These are phyloP conservation scores for Parus major DNA, from an alignment of 2,113 vertebrate species.

Conservation along the genomic window DNA sequence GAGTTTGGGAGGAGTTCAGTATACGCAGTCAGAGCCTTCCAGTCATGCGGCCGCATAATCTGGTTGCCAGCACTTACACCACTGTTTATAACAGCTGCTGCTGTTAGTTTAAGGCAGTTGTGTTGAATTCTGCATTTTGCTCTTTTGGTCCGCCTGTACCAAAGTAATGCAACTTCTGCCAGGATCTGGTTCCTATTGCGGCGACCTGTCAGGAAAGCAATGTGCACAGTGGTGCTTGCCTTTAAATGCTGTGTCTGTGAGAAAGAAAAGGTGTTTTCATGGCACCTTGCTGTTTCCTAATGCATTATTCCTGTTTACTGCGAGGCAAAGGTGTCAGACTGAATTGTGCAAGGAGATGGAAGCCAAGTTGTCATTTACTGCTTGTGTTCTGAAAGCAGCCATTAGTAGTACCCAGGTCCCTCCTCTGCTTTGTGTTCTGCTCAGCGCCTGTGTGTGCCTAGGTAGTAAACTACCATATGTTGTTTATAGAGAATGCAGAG, in stretches of 20 bases:
- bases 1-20: neutral
- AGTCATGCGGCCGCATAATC: neutral
- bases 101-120: neutral
- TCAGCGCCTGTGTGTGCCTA: neutral
- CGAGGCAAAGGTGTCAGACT: neutral
- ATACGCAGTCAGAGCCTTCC: neutral
- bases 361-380: neutral
- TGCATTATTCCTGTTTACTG: neutral
- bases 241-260: neutral
- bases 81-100: neutral
- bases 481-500: slow-evolving; percentile 49
- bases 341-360: slow-evolving; percentile 1
- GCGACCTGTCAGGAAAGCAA: neutral
- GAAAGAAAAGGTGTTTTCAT: neutral
- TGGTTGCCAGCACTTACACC: neutral
- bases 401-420: neutral
- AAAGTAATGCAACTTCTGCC: neutral
- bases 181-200: neutral
- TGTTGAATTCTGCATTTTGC: neutral
- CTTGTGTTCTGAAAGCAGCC: neutral
- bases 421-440: slow-evolving; percentile 30
- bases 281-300: neutral
- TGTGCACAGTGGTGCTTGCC: neutral
- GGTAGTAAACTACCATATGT: slow-evolving; percentile 44
- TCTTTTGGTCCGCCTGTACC: neutral